These are phyloP conservation scores for Bombus pascuorum DNA, from an alignment of 1,140 invertebrate genomes.

Conservation along the genomic window DNA sequence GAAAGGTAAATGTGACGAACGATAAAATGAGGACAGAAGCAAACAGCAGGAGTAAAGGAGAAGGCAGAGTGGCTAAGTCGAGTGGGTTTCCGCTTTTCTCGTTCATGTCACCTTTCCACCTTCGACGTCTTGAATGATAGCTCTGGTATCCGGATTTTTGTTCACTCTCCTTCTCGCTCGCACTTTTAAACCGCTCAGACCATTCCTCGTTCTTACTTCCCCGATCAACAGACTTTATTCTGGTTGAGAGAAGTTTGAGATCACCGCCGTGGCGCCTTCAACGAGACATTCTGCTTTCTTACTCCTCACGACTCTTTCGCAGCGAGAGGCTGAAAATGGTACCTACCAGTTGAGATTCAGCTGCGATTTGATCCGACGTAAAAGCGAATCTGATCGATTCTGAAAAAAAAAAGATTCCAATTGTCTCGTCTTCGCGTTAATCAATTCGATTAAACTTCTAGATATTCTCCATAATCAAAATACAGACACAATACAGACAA, in stretches of 20 bases:
- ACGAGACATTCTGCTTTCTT: conserved; percentile 31
- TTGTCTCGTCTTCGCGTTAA: neutral
- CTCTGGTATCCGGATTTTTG: conserved; percentile 50
- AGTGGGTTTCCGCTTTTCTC: conserved; percentile 63
- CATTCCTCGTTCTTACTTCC: neutral
- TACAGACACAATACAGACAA: neutral
- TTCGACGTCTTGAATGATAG: conserved; percentile 60
- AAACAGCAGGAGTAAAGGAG: conserved; percentile 3
- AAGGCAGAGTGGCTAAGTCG: conserved; percentile 52
- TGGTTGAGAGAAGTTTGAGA: conserved; percentile 44
- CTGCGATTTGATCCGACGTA: conserved; percentile 17
- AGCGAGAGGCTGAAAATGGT: conserved; percentile 20
- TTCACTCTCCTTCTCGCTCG: conserved; percentile 40
- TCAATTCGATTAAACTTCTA: neutral
- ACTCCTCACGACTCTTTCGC: neutral
- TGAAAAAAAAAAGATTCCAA: neutral
- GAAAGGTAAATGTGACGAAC: neutral
- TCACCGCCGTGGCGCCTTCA: neutral
- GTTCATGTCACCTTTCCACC: conserved; percentile 62
- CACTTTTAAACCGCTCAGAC: conserved; percentile 11
- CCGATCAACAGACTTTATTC: conserved; percentile 49
- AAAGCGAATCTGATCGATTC: conserved; percentile 36
- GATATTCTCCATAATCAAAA: neutral
- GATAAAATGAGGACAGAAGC: conserved; percentile 16
- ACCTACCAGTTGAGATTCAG: conserved; percentile 33